A percentile compares a stretch with the other conserved stretches of the same genome.
Conservation (phyloP, 2,888 invertebrate species). For the Stenichneumon culpator region DNA sequence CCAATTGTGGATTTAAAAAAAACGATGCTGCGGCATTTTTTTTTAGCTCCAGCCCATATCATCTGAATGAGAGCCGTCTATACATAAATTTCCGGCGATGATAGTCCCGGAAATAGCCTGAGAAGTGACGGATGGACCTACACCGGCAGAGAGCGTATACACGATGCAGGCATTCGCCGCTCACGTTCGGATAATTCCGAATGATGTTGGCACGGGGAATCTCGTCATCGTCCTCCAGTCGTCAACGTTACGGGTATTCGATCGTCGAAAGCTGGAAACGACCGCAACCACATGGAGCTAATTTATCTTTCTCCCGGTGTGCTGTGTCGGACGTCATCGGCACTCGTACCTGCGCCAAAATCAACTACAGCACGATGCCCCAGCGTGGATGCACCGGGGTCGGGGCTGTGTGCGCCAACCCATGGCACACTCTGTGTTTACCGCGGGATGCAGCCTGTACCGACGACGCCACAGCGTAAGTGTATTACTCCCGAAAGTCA, state of each 20-base stretch:
- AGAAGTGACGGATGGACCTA: slow-evolving; percentile 2
- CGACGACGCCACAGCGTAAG: slow-evolving; percentile 43
- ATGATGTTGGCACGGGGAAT: slow-evolving; percentile 12
- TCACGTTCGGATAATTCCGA: slow-evolving; percentile 15
- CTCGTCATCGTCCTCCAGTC: slow-evolving; percentile 22
- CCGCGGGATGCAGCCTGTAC: slow-evolving; percentile 16
- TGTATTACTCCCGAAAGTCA: slow-evolving; percentile 62
- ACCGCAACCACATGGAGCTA: slow-evolving; percentile 20
- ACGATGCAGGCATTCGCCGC: not conserved
- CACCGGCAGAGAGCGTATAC: not conserved
- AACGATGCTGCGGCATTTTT: not conserved
- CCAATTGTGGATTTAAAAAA: not conserved
- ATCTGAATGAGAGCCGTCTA: not conserved
- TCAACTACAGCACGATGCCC: slow-evolving; percentile 4
- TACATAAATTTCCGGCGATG: not conserved
- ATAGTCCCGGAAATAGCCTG: not conserved
- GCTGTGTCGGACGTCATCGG: slow-evolving; percentile 47
- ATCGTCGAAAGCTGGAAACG: slow-evolving; percentile 20
- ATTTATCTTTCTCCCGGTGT: slow-evolving; percentile 38
- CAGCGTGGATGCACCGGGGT: not conserved
- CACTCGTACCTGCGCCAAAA: slow-evolving; percentile 16
- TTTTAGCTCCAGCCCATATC: not conserved
- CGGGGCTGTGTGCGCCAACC: not conserved
- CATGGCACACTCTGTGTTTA: not conserved
- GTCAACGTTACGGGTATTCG: slow-evolving; percentile 19